These are phyloP conservation scores for Callitettix versicolor DNA, from an alignment of 1,140 invertebrate species.

Conservation along the genomic window DNA sequence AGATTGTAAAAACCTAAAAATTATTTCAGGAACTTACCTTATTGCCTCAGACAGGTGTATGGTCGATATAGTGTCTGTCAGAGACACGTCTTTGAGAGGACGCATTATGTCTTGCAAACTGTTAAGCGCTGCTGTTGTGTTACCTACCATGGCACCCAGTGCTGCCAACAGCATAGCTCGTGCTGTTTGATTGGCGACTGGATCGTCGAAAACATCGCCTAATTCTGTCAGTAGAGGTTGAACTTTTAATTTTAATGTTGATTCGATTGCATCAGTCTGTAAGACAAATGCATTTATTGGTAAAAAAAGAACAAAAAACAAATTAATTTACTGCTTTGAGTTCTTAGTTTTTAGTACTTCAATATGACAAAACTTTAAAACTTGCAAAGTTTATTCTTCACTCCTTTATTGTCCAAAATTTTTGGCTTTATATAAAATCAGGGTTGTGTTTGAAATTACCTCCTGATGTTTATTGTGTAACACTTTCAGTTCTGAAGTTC, in stretches of 20 bases:
- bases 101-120: conserved; percentile 61
- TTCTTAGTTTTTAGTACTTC: not conserved
- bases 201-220: conserved; percentile 58
- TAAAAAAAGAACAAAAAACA: conserved; percentile 21
- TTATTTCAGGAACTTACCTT: no score
- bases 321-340: conserved; percentile 41
- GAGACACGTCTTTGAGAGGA: conserved; percentile 53
- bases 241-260: conserved; percentile 52
- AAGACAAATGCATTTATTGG: conserved; percentile 17
- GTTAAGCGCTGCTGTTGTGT: conserved; percentile 54
- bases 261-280: conserved; percentile 40
- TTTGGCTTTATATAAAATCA: no score
- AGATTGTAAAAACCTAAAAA: no score
- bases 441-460: no score
- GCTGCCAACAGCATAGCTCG: conserved; percentile 50
- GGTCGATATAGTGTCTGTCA: conserved; percentile 44
- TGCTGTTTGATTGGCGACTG: conserved; percentile 61
- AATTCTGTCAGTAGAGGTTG: conserved; percentile 54
- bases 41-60: conserved; percentile 27
- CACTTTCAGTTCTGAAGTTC: no score
- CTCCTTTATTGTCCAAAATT: no score
- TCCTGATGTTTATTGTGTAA: no score
- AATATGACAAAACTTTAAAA: conserved; percentile 9
- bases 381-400: no score
- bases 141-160: conserved; percentile 53